Conservation (phyloP, 2,113 vertebrate species). For the Onychorhynchus coronatus region DNA sequence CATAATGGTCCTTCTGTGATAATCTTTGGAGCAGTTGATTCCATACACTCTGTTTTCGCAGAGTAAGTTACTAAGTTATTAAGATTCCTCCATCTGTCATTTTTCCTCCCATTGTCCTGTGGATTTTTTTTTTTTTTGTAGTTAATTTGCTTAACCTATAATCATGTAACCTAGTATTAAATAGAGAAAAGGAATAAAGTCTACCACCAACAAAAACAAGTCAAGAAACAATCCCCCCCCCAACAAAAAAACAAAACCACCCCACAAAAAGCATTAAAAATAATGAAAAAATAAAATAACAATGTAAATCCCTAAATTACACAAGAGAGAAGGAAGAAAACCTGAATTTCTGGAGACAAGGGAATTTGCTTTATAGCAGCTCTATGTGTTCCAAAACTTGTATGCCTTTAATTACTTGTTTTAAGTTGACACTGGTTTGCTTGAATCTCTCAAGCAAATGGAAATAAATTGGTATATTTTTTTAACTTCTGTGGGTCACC, state of each 20-base stretch:
- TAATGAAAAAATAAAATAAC: not conserved
- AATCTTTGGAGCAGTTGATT: not conserved
- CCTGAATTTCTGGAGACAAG: not conserved
- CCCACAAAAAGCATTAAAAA: fast-evolving
- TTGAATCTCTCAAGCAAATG: not conserved
- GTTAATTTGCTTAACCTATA: not conserved
- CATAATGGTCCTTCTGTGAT: not conserved
- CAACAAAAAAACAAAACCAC: not conserved
- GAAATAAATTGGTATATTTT: not conserved
- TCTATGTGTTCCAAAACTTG: not conserved
- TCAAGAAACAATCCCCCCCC: too few relatives aligned
- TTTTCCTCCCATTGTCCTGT: not conserved
- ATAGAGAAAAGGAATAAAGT: not conserved
- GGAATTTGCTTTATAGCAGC: not conserved
- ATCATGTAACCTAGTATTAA: not conserved
- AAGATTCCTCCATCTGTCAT: not conserved
- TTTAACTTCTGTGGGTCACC: not conserved
- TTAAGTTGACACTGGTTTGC: not conserved
- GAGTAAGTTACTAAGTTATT: not conserved
- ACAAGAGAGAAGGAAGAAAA: not conserved
- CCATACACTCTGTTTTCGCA: not conserved
- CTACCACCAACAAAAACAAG: fast-evolving
- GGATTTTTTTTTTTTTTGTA: not conserved
- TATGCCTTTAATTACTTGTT: not conserved
- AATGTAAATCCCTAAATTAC: not conserved